A percentile compares a stretch with the other conserved stretches of the same genome.
Conservation (phyloP, 2,888 invertebrate species). For the Galerucella pusilla region DNA sequence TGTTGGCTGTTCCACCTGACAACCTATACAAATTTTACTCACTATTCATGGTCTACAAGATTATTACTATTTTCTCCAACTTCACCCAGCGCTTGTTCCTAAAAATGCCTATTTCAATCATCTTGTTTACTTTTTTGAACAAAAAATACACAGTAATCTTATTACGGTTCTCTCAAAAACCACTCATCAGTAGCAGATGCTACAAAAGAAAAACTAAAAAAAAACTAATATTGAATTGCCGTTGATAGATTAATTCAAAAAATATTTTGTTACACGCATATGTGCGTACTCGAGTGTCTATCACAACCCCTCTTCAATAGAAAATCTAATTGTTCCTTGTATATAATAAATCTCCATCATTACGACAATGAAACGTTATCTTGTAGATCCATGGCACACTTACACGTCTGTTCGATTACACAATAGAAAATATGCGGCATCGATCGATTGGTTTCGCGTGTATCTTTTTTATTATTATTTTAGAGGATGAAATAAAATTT, state of each 20-base stretch:
- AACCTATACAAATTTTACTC: too few species aligned
- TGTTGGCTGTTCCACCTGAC: too few species aligned
- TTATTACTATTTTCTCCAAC: not conserved
- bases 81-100: too few species aligned
- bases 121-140: not conserved
- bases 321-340: constrained; percentile 39
- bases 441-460: not conserved
- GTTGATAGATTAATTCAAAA: constrained; percentile 20
- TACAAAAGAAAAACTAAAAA: not conserved
- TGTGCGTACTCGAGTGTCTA: constrained; percentile 39
- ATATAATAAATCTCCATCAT: constrained; percentile 43
- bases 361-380: constrained; percentile 49
- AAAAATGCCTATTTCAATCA: too few species aligned
- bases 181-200: not conserved
- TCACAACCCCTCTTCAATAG: constrained; percentile 34
- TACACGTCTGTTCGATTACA: constrained; percentile 38
- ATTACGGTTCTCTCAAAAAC: not conserved
- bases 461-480: not conserved
- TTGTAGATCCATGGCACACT: constrained; percentile 47
- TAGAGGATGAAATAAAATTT: not conserved
- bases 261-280: constrained; percentile 35
- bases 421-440: constrained; percentile 15
- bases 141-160: not conserved
- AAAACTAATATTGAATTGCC: constrained; percentile 14
- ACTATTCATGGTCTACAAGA: not conserved